These are phyloP conservation scores for Athene noctua DNA, from an alignment of 2,113 vertebrate species.

Conservation along the genomic window DNA sequence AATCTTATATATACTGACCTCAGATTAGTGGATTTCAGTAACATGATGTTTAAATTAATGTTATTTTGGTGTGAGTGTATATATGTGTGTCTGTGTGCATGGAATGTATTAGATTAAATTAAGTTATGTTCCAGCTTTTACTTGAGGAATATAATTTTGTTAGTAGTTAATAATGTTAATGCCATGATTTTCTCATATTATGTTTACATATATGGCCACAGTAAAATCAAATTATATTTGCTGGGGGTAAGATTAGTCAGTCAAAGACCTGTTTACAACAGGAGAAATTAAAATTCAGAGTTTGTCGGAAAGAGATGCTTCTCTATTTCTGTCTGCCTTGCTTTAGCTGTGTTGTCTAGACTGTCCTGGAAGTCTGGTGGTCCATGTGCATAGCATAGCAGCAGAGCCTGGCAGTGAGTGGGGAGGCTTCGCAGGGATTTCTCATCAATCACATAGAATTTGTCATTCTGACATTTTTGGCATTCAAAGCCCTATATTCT, in stretches of 20 bases:
- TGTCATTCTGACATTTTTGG: not conserved
- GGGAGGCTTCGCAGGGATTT: not conserved
- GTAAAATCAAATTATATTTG: constrained; percentile 65
- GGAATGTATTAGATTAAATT: constrained; percentile 67
- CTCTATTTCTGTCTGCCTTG: constrained; percentile 8
- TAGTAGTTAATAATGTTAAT: constrained; percentile 66
- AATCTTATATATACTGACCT: not conserved
- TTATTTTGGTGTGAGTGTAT: constrained; percentile 47
- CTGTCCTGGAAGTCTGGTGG: not conserved
- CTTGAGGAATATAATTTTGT: constrained; percentile 66
- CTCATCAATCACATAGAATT: not conserved
- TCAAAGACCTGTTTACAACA: constrained; percentile 29
- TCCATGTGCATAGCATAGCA: accelerated
- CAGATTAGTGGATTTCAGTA: constrained; percentile 43
- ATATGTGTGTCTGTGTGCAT: constrained; percentile 42
- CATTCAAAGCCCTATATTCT: not conserved
- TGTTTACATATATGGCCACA: constrained; percentile 54
- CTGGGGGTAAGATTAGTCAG: constrained; percentile 47
- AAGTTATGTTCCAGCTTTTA: constrained; percentile 51
- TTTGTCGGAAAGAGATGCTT: not conserved
- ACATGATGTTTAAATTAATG: constrained; percentile 65
- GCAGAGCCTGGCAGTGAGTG: not conserved
- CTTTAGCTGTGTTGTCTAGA: not conserved
- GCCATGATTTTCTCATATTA: constrained; percentile 55
- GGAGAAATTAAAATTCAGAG: constrained; percentile 17